Evolutionary conservation across 2,113 vertebrate species (phyloP).

Genomic region (Psammodynastes pulverulentus): DNA sequence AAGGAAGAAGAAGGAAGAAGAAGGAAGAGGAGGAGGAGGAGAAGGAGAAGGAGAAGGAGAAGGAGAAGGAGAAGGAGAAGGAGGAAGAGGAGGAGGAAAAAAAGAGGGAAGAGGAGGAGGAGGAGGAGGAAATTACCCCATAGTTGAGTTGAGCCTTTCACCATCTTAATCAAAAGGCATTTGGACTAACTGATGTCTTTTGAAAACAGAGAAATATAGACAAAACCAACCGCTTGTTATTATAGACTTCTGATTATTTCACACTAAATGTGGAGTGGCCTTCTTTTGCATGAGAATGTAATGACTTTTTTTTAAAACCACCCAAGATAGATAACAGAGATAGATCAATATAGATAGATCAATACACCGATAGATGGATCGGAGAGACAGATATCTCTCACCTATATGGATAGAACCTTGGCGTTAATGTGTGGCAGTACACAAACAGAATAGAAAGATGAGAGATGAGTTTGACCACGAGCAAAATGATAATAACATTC

Average conservation of each 20-base stretch:
- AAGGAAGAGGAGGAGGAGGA: no score
- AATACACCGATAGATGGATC: neutral
- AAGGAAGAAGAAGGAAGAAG: no score
- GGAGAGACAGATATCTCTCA: neutral
- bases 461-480: neutral
- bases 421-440: neutral
- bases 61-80: no score
- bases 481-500: neutral
- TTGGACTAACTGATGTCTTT: neutral
- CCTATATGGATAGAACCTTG: neutral
- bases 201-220: neutral
- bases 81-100: no score
- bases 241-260: neutral
- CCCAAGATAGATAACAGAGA: neutral
- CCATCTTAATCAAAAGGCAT: neutral
- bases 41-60: neutral
- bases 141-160: neutral
- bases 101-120: neutral
- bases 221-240: neutral
- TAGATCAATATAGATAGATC: neutral
- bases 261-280: neutral
- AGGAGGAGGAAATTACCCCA: neutral
- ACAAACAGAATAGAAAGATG: neutral
- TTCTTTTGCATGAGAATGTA: neutral
- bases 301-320: neutral